phyloP scores from a whole-genome alignment of 2,113 vertebrate species.

The Ciconia stormi region DNA sequence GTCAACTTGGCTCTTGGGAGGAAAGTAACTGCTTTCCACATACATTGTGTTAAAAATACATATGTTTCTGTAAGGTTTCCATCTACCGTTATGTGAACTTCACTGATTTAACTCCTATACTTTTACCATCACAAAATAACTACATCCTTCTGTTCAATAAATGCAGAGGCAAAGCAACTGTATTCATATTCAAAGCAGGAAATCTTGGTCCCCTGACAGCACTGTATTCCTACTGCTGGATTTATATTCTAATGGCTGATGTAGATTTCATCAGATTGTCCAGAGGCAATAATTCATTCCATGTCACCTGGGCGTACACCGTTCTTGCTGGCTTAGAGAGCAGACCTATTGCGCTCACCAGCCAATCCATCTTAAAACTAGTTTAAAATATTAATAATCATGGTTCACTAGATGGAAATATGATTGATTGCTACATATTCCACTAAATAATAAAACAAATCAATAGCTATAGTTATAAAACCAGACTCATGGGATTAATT shows the following conservation, averaged over 20 bases:
- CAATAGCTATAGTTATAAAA: slow-evolving; percentile 40
- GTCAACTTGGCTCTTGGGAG: slow-evolving; percentile 10
- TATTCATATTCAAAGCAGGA: slow-evolving; percentile 38
- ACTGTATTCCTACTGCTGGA: neutral
- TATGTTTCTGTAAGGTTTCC: neutral
- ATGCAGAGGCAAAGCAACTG: neutral
- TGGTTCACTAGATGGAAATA: slow-evolving; percentile 43
- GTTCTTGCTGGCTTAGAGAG: neutral
- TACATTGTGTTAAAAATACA: neutral
- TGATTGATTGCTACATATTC: slow-evolving; percentile 41
- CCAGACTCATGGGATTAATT: slow-evolving; percentile 15
- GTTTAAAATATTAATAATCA: slow-evolving; percentile 59
- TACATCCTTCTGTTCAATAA: neutral
- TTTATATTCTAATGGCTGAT: slow-evolving; percentile 28
- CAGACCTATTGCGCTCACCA: neutral
- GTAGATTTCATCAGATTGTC: slow-evolving; percentile 41
- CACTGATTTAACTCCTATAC: neutral
- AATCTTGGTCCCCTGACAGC: neutral
- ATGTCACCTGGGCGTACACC: neutral
- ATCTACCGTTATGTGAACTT: neutral
- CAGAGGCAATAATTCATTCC: neutral
- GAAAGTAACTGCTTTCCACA: slow-evolving; percentile 7
- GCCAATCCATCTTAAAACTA: slow-evolving; percentile 34
- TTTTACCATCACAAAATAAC: neutral
- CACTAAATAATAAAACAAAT: slow-evolving; percentile 52